Conservation (phyloP, 1,140 invertebrate genomes). For the Drosophila erecta region DNA sequence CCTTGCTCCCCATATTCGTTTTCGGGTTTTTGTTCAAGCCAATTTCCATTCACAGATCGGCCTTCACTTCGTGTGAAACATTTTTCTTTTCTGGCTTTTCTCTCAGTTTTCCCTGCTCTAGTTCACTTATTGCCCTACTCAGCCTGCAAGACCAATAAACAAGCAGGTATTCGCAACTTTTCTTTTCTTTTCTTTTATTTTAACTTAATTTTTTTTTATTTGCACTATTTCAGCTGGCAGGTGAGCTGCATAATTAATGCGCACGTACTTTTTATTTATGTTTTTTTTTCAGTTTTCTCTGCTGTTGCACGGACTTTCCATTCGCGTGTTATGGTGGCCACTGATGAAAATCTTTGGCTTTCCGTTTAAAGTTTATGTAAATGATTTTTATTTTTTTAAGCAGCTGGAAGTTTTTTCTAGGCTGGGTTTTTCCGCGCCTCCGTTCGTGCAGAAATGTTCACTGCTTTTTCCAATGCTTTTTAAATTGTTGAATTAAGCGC, state of each 20-base stretch:
- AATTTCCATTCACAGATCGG: slow-evolving; percentile 8
- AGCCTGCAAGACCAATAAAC: slow-evolving; percentile 33
- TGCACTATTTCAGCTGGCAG: slow-evolving; percentile 11
- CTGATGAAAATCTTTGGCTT: slow-evolving; percentile 29
- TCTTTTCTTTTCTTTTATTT: not conserved
- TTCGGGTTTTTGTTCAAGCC: not conserved
- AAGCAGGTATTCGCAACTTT: slow-evolving; percentile 19
- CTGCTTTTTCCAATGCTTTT: slow-evolving; percentile 2
- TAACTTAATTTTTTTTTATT: slow-evolving; percentile 6
- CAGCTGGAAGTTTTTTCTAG: slow-evolving; percentile 6
- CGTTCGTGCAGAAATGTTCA: slow-evolving; percentile 47
- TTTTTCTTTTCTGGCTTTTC: slow-evolving; percentile 2
- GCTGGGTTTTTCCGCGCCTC: slow-evolving; percentile 14
- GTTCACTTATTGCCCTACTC: slow-evolving; percentile 42
- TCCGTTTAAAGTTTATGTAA: slow-evolving; percentile 21
- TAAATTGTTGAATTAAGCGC: slow-evolving; percentile 64
- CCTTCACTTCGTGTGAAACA: slow-evolving; percentile 2
- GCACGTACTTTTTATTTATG: slow-evolving; percentile 38
- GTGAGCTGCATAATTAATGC: slow-evolving; percentile 48
- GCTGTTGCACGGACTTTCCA: slow-evolving; percentile 21
- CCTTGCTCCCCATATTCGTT: not conserved
- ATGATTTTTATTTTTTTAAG: slow-evolving; percentile 27
- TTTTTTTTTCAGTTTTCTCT: slow-evolving; percentile 5
- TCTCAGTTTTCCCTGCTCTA: not conserved
- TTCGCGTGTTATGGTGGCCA: slow-evolving; percentile 43